phyloP scores from a whole-genome alignment of 2,113 vertebrate genomes.

The Bambusicola thoracicus region DNA sequence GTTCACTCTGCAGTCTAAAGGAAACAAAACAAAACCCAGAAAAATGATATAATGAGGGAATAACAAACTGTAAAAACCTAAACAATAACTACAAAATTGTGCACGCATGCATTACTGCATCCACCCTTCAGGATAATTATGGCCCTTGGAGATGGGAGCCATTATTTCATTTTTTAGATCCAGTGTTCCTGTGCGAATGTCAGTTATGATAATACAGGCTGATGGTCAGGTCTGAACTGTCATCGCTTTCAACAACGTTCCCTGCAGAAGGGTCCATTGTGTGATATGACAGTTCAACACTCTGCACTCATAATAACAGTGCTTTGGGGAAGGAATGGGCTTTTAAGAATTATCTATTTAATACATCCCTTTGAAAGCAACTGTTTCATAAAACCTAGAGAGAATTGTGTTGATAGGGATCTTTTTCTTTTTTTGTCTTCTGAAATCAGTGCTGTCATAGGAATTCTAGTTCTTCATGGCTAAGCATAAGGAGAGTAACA shows the following conservation, averaged over 20 bases:
- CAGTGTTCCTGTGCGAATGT: not conserved
- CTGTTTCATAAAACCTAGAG: not conserved
- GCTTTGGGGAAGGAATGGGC: not conserved
- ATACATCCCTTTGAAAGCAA: not conserved
- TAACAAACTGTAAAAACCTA: not conserved
- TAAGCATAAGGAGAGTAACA: not conserved
- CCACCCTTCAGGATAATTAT: not conserved
- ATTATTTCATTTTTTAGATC: not conserved
- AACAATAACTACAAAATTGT: not conserved
- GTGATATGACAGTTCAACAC: not conserved
- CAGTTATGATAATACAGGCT: not conserved
- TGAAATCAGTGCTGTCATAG: not conserved
- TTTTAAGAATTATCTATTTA: not conserved
- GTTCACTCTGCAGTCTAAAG: not conserved
- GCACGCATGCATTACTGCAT: not conserved
- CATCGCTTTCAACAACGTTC: not conserved
- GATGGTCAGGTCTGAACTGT: not conserved
- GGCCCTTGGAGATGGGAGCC: not conserved
- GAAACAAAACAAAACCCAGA: not conserved
- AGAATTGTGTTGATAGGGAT: not conserved
- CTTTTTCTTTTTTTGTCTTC: not conserved
- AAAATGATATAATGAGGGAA: not conserved
- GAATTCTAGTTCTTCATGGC: not conserved
- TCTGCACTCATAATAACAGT: not conserved
- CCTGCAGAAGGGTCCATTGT: not conserved